phyloP scores from a whole-genome alignment of 2,888 invertebrate species.

The Bedellia somnulentella region DNA sequence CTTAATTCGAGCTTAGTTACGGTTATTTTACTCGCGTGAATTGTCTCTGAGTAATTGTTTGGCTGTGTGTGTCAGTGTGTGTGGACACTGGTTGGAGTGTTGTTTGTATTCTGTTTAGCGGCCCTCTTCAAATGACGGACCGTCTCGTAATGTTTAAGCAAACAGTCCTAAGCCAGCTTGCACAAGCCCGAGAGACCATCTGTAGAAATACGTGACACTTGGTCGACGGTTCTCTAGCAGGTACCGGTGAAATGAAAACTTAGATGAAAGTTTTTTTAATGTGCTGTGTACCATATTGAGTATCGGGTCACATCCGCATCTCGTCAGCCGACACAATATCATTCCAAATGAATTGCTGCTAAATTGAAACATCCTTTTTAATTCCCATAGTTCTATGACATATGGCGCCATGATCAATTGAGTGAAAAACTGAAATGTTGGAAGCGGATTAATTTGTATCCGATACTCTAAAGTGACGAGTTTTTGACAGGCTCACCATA shows the following conservation, averaged over 20 bases:
- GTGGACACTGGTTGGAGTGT: constrained; percentile 39
- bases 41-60: no score
- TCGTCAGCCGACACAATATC: constrained; percentile 30
- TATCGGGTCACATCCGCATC: constrained; percentile 22
- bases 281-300: constrained; percentile 25
- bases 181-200: constrained; percentile 45
- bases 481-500: no score
- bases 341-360: constrained; percentile 53
- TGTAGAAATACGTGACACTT: constrained; percentile 46
- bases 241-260: constrained; percentile 17
- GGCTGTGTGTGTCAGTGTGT: no score
- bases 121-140: constrained; percentile 55
- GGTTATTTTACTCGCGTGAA: constrained; percentile 38
- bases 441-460: no score
- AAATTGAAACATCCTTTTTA: constrained; percentile 57
- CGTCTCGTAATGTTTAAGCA: constrained; percentile 57
- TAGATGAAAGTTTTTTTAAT: constrained; percentile 32
- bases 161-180: constrained; percentile 46
- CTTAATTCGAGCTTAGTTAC: constrained; percentile 50
- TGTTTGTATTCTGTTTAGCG: constrained; percentile 59
- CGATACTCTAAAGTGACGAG: no score
- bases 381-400: constrained; percentile 42
- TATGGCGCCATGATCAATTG: constrained; percentile 50
- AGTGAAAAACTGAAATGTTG: no score
- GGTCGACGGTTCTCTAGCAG: constrained; percentile 32